Percentiles rank a stretch among this genome's conserved stretches.
Evolutionary conservation across 2,888 invertebrate species (phyloP).

Genomic region (Cryptophagus acutangulus): DNA sequence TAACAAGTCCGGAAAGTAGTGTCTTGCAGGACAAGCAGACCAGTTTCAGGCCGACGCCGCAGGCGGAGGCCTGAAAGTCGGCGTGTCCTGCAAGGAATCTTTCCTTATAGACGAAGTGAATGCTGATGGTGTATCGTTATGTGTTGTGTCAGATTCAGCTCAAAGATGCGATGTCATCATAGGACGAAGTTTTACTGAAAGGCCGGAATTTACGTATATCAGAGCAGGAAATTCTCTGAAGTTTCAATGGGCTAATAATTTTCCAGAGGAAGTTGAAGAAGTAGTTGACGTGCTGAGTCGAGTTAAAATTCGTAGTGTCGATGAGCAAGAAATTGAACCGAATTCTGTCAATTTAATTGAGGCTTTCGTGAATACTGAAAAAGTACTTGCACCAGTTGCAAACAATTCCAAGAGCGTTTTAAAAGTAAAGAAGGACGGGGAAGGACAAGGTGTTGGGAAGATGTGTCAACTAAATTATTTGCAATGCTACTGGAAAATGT

Average conservation of each 20-base stretch:
- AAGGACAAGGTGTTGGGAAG: too few species aligned
- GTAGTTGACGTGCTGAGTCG: neutral
- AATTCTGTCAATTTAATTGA: slow-evolving; percentile 1
- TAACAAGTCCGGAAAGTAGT: too few species aligned
- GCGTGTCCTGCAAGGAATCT: too few species aligned
- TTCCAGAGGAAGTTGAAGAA: neutral
- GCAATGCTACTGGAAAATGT: too few species aligned
- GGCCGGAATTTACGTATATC: neutral
- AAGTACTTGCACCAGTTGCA: neutral
- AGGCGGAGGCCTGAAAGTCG: too few species aligned
- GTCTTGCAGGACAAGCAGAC: too few species aligned
- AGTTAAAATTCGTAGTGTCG: neutral
- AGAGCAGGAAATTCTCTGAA: neutral
- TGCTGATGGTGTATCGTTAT: neutral
- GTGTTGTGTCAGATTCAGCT: slow-evolving; percentile 1
- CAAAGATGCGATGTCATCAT: neutral
- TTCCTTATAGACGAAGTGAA: slow-evolving; percentile 2
- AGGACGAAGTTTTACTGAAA: neutral
- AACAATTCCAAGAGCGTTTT: too few species aligned
- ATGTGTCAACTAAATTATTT: too few species aligned
- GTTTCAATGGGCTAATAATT: neutral
- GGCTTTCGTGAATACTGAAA: neutral
- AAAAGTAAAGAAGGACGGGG: too few species aligned
- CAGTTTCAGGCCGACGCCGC: too few species aligned
- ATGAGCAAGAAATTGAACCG: neutral